Evolutionary conservation across 1,140 invertebrate species (phyloP).

Genomic region (Heliconius hewitsoni): DNA sequence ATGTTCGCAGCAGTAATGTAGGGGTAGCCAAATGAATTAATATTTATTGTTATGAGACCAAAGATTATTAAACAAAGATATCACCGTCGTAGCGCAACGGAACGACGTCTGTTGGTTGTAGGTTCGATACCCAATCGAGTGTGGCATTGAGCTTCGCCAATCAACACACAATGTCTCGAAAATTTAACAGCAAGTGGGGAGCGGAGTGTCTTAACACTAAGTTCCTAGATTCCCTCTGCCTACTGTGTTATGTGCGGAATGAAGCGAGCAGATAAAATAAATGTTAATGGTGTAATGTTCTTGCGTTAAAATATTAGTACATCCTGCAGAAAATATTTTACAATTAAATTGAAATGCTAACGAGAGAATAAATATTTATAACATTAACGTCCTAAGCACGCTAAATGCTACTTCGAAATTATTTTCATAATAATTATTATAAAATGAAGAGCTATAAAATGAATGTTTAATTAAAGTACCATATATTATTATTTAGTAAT

Average conservation of each 20-base stretch:
- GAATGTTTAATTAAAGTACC: background rate
- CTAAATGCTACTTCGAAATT: conserved; percentile 4
- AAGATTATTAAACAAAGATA: no score
- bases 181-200: no score
- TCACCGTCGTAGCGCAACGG: no score
- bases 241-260: background rate
- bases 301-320: background rate
- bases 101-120: no score
- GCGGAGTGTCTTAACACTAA: background rate
- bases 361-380: background rate
- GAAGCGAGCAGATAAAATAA: background rate
- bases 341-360: background rate
- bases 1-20: no score
- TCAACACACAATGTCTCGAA: background rate
- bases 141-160: no score
- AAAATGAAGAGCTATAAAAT: background rate
- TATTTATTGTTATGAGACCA: no score
- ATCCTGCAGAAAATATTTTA: background rate
- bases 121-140: no score
- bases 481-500: background rate
- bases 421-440: conserved; percentile 1
- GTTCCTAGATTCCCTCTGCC: background rate
- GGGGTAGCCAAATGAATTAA: no score
- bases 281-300: background rate
- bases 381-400: conserved; percentile 10